Percentiles rank a stretch among this genome's conserved stretches.
Evolutionary conservation across 2,888 invertebrate genomes (phyloP).

Genomic region (Plebejus melissa): DNA sequence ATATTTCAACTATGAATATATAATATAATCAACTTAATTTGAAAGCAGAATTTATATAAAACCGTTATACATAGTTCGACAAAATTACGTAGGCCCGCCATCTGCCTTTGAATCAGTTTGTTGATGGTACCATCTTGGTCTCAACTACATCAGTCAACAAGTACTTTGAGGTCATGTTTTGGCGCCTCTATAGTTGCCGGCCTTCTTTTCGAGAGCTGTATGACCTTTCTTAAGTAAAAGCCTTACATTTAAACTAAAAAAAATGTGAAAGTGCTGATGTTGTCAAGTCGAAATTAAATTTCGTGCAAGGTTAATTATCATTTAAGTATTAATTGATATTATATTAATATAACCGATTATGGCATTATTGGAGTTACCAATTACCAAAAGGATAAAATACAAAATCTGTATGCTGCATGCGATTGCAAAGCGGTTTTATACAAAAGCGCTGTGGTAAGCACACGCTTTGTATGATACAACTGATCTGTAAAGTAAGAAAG

Average conservation of each 20-base stretch:
- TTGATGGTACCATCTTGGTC: neutral
- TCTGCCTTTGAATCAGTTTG: neutral
- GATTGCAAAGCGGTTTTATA: neutral
- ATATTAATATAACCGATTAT: neutral
- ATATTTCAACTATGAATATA: too few relatives aligned
- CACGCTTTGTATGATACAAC: neutral
- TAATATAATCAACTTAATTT: too few relatives aligned
- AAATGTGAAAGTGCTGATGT: neutral
- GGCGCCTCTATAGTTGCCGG: neutral
- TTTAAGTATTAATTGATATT: neutral
- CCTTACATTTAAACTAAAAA: neutral
- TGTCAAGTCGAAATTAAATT: neutral
- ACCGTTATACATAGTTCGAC: too few relatives aligned
- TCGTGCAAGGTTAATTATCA: neutral
- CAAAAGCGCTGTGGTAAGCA: neutral
- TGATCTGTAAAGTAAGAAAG: neutral
- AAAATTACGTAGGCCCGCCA: too few relatives aligned
- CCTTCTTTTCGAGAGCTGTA: neutral
- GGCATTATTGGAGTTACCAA: neutral
- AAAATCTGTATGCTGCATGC: neutral
- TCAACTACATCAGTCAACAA: neutral
- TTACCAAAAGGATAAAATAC: neutral
- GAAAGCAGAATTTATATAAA: too few relatives aligned
- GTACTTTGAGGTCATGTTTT: neutral
- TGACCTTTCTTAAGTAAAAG: conserved; percentile 7